Evolutionary conservation across 2,888 invertebrate genomes (phyloP).

Genomic region (Meganola albula): DNA sequence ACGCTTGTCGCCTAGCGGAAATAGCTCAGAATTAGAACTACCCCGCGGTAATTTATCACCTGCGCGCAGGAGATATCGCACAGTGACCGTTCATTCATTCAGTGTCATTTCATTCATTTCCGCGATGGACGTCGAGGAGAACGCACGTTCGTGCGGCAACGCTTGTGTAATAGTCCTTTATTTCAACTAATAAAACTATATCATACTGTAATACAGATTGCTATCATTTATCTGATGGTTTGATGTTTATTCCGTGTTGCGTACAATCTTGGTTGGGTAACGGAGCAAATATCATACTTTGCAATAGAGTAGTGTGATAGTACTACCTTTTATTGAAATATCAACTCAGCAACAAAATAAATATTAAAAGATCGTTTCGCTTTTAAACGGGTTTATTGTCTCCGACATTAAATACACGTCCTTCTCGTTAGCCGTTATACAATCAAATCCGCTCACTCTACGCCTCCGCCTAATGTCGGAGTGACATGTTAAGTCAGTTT

Average conservation of each 20-base stretch:
- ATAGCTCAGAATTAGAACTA: slow-evolving; percentile 69
- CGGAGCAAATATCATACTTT: slow-evolving; percentile 10
- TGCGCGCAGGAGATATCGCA: slow-evolving; percentile 39
- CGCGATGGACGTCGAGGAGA: slow-evolving; percentile 47
- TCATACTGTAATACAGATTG: slow-evolving; percentile 31
- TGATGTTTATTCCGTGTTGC: slow-evolving; percentile 25
- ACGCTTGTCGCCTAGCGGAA: slow-evolving; percentile 58
- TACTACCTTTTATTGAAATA: slow-evolving; percentile 23
- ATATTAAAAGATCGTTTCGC: too few species aligned
- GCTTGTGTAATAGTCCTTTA: slow-evolving; percentile 54
- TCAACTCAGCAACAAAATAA: too few species aligned
- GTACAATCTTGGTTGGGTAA: slow-evolving; percentile 21
- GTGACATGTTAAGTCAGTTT: too few species aligned
- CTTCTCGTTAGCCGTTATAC: too few species aligned
- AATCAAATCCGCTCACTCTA: too few species aligned
- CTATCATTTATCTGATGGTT: slow-evolving; percentile 36
- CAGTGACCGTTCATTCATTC: slow-evolving; percentile 26
- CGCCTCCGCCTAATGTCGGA: too few species aligned
- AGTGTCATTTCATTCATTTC: slow-evolving; percentile 45
- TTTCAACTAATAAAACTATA: slow-evolving; percentile 51
- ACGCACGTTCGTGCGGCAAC: slow-evolving; percentile 37
- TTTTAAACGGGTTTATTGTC: too few species aligned
- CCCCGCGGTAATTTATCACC: slow-evolving; percentile 65
- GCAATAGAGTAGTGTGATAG: slow-evolving; percentile 22
- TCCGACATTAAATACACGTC: too few species aligned